Base-by-base conservation (phyloP, 2,113 vertebrate genomes). In the Chloroceryle aenea region DNA sequence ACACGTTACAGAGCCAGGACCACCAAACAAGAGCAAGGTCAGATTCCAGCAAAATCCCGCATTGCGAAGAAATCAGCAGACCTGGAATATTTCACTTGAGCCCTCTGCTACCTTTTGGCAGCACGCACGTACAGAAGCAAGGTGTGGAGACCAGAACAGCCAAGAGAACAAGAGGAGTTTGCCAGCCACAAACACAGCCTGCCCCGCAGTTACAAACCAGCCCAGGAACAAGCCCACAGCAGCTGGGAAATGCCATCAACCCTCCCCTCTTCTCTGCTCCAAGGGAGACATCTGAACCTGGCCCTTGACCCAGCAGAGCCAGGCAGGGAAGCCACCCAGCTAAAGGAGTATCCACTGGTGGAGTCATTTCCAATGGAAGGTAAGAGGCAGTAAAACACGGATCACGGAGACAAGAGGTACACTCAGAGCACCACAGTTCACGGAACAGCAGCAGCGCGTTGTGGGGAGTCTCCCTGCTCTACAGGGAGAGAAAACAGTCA, bases 371-470 rank as follows among this genome's bases (percentile, higher is more conserved):
- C 62, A 13, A 74, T 23, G 55, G 7, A 21, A 58, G 78, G 26
- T 4, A 15, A 43, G 26, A 29, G 55, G 67, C 0, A 59, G 30
- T 4, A 58, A 53, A 78, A 69, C 2, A 59, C 19, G 21, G 50
- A 5, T 4, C 8, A 0, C 0, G 10, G 77, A 42, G 32, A n/a
- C 12, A 7, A 32, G 50, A 38, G 6, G 3, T 13, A 32, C 20
- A 7, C 32, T 32, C 66, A 11, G 67, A 36, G 25, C 13, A 7
- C 2, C 5, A 15, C 52, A 8, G 71, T 0, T 71, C 55, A 12
- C 21, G 17, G n/a, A 27, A 17, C 12, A 56, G 62, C 55, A 32
- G 66, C 2, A 27, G n/a, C 43, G 42, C 29, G 1, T 0, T 0
- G 14, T 23, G 16, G 42, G n/a, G 61, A 34, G 22, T 4, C 38